Conservation (phyloP, 2,888 invertebrate species). For the Trachelus iudaicus region DNA sequence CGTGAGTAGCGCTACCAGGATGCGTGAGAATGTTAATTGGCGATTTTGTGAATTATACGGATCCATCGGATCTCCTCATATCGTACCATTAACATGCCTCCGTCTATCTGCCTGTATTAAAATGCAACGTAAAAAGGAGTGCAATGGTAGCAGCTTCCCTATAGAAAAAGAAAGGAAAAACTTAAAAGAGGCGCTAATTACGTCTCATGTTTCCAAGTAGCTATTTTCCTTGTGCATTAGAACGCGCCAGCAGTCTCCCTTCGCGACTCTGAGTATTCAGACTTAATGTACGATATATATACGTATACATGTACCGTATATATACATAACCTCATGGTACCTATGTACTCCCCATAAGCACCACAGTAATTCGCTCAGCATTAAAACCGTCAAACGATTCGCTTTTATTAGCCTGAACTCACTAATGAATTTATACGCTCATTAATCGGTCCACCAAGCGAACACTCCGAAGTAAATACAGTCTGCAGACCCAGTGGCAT, state of each 20-base stretch:
- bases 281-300: neutral
- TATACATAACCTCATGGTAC: neutral
- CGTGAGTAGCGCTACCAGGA: slow-evolving; percentile 20
- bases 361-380: neutral
- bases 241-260: neutral
- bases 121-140: neutral
- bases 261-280: neutral
- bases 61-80: slow-evolving; percentile 34
- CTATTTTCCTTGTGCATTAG: slow-evolving; percentile 15
- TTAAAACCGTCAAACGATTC: neutral
- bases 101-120: neutral
- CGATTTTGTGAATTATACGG: slow-evolving; percentile 53
- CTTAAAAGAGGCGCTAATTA: neutral
- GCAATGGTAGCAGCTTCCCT: slow-evolving; percentile 9
- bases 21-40: slow-evolving; percentile 55
- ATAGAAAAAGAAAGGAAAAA: neutral
- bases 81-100: slow-evolving; percentile 55
- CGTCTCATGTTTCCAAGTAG: slow-evolving; percentile 5
- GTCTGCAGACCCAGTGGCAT: neutral
- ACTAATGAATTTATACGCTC: neutral
- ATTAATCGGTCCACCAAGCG: neutral
- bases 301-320: neutral
- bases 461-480: neutral
- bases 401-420: neutral
- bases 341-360: neutral